Percentiles rank a stretch among this genome's conserved stretches.
Evolutionary conservation across 2,888 invertebrate genomes (phyloP).

Genomic region (Opisthograptis luteolata): DNA sequence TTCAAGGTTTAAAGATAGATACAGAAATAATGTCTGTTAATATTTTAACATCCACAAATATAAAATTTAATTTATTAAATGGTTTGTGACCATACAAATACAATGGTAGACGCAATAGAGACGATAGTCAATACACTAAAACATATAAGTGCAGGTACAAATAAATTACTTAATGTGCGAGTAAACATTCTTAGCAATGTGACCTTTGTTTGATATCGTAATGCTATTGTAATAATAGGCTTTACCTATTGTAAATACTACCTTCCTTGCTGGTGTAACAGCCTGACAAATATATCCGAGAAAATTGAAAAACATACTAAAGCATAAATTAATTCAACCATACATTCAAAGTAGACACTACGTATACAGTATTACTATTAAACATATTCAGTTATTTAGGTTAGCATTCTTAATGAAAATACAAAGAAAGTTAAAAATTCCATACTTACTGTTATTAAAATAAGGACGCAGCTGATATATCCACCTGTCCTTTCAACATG

Average conservation of each 20-base stretch:
- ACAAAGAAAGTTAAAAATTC: slow-evolving; percentile 10
- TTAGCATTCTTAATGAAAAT: background rate
- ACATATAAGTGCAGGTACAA: background rate
- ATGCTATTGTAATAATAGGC: background rate
- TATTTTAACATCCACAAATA: background rate
- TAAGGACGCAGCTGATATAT: slow-evolving; percentile 33
- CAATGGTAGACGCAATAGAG: background rate
- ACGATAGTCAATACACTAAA: background rate
- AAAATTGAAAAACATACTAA: too few relatives aligned
- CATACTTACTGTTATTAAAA: slow-evolving; percentile 18
- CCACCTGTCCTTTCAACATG: slow-evolving; percentile 32
- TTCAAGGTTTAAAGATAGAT: too few relatives aligned
- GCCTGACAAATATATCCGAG: too few relatives aligned
- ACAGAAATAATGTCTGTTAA: slow-evolving; percentile 34
- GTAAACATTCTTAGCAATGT: background rate
- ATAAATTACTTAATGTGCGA: background rate
- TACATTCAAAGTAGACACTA: too few relatives aligned
- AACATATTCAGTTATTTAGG: background rate
- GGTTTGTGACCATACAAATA: background rate
- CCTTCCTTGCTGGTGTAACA: too few relatives aligned
- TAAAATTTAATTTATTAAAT: slow-evolving; percentile 1
- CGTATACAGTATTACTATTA: too few relatives aligned
- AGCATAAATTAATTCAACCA: too few relatives aligned
- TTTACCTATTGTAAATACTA: background rate
- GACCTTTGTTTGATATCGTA: background rate